A percentile compares a stretch with the other conserved stretches of the same genome.
Evolutionary conservation across 2,113 vertebrate genomes (phyloP).

Genomic region (Calidris pygmaea): DNA sequence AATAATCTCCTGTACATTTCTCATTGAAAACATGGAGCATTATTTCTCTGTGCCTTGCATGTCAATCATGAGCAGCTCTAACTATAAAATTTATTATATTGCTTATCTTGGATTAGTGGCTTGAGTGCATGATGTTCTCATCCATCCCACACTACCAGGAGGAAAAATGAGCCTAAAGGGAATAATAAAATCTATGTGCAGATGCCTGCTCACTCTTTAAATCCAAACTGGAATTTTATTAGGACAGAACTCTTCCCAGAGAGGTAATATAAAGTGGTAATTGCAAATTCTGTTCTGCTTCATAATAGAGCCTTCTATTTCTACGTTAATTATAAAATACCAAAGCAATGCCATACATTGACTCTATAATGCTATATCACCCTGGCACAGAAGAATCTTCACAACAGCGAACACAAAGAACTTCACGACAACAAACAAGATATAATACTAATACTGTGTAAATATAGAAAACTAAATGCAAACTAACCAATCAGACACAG

Average conservation of each 20-base stretch:
- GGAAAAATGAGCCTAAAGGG: slow-evolving; percentile 22
- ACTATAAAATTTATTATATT: slow-evolving; percentile 46
- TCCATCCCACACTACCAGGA: not conserved
- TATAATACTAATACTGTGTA: not conserved
- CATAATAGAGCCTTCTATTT: not conserved
- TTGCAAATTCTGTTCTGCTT: slow-evolving; percentile 20
- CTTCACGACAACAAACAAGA: not conserved
- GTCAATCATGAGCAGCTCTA: slow-evolving; percentile 18
- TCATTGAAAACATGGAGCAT: not conserved
- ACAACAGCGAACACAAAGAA: not conserved
- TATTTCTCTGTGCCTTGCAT: slow-evolving; percentile 11
- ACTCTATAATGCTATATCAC: not conserved
- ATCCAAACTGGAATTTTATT: slow-evolving; percentile 46
- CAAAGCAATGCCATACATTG: not conserved
- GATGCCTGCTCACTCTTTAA: slow-evolving; percentile 38
- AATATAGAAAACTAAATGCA: not conserved
- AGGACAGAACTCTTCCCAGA: slow-evolving; percentile 23
- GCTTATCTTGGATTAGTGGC: slow-evolving; percentile 50
- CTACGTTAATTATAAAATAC: slow-evolving; percentile 5
- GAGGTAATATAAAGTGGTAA: slow-evolving; percentile 31
- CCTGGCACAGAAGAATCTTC: not conserved
- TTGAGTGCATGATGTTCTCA: not conserved
- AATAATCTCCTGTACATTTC: not conserved
- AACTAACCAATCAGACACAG: not conserved
- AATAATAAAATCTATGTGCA: slow-evolving; percentile 16